These are phyloP conservation scores for Oryzias celebensis DNA, from an alignment of 2,113 vertebrate genomes.

Conservation along the genomic window DNA sequence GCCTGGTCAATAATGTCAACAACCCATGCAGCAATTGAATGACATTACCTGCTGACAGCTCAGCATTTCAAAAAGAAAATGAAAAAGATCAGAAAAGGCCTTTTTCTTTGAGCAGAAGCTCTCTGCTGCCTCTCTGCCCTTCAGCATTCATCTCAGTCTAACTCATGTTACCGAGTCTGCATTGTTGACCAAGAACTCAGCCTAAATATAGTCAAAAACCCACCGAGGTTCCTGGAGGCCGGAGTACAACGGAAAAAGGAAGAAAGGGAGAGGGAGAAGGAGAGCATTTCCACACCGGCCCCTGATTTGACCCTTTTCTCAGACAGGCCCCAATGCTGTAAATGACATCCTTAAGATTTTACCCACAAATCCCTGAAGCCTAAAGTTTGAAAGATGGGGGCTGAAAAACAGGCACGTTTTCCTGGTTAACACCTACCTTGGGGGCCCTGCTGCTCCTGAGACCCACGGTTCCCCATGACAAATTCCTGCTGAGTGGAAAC, in stretches of 20 bases:
- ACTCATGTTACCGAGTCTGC: conserved; percentile 81
- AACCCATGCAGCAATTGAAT: conserved; percentile 16
- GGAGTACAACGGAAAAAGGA: conserved; percentile 35
- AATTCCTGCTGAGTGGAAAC: conserved; percentile 23
- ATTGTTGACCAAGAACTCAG: conserved; percentile 77
- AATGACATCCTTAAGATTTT: conserved; percentile 45
- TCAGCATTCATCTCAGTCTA: conserved; percentile 59
- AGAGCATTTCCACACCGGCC: conserved; percentile 25
- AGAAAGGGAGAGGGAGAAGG: conserved; percentile 26
- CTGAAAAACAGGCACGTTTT: conserved; percentile 16
- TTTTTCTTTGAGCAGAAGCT: conserved; percentile 26
- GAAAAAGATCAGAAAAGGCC: conserved; percentile 29
- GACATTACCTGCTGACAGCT: conserved; percentile 47
- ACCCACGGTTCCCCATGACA: conserved; percentile 76
- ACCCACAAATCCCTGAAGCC: conserved; percentile 14
- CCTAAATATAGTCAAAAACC: conserved; percentile 87
- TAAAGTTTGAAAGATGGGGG: background rate
- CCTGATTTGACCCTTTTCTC: conserved; percentile 36
- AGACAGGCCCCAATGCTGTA: conserved; percentile 32
- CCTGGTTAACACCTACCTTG: conserved; percentile 67
- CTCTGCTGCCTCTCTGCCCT: conserved; percentile 37
- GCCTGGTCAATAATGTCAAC: conserved; percentile 37
- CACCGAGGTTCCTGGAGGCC: conserved; percentile 47
- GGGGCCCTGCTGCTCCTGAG: conserved; percentile 61
- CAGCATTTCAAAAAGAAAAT: conserved; percentile 14